Conservation (phyloP, 2,113 vertebrate species). For the Willisornis vidua region DNA sequence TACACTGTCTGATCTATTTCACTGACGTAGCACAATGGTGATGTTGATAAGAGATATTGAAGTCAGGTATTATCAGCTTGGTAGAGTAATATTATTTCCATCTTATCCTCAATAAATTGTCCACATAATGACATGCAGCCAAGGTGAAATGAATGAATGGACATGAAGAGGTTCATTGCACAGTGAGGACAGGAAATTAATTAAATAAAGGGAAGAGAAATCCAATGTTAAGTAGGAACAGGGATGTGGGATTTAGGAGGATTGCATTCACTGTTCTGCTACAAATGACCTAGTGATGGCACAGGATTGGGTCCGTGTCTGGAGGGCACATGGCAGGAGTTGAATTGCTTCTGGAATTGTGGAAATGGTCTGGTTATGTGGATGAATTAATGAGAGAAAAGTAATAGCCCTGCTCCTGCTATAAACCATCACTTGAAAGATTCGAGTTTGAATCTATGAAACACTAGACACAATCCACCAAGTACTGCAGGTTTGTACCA, state of each 20-base stretch:
- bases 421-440: background rate
- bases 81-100: conserved; percentile 36
- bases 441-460: background rate
- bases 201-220: background rate
- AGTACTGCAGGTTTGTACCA: background rate
- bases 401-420: background rate
- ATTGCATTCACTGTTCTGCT: background rate
- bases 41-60: conserved; percentile 46
- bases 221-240: background rate
- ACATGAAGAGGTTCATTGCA: background rate
- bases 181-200: background rate
- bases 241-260: background rate
- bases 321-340: background rate
- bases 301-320: background rate
- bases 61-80: conserved; percentile 42
- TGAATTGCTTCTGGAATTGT: background rate
- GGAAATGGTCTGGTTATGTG: background rate
- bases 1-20: conserved; percentile 11
- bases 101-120: conserved; percentile 48
- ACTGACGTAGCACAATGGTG: conserved; percentile 37
- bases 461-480: background rate
- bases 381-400: background rate
- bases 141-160: conserved; percentile 45
- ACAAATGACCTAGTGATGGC: background rate
- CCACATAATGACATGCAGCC: conserved; percentile 11